These are phyloP conservation scores for Tenualosa thibaudeaui DNA, from an alignment of 2,797 vertebrate species.

Conservation along the genomic window DNA sequence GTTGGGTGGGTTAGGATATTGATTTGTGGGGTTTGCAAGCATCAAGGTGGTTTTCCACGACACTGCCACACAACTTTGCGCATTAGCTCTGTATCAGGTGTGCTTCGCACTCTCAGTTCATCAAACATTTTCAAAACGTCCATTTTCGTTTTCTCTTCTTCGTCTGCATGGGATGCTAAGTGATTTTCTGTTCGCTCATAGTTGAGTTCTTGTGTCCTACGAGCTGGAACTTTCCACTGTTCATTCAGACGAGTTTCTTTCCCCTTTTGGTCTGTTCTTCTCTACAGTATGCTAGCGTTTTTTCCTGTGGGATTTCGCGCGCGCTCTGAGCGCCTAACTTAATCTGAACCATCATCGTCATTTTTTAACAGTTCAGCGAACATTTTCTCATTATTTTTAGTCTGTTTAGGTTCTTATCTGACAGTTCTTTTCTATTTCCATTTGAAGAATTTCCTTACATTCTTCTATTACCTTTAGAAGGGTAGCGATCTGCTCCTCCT, in stretches of 20 bases:
- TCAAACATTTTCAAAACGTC: conserved; percentile 27
- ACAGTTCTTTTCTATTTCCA: neutral
- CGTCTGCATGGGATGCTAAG: too few relatives aligned
- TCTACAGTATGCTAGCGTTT: too few relatives aligned
- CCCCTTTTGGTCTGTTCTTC: conserved; percentile 39
- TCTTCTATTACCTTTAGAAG: neutral
- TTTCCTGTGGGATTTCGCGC: conserved; percentile 17
- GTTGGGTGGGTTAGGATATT: too few relatives aligned
- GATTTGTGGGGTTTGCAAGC: too few relatives aligned
- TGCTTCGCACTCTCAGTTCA: too few relatives aligned
- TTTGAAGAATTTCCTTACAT: neutral
- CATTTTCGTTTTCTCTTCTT: too few relatives aligned
- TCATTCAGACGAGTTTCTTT: conserved; percentile 34
- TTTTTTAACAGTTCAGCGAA: neutral
- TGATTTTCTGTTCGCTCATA: conserved; percentile 26
- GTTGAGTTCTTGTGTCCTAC: too few relatives aligned
- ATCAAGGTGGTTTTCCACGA: too few relatives aligned
- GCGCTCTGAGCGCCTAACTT: neutral
- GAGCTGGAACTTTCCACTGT: too few relatives aligned
- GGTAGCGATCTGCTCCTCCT: neutral
- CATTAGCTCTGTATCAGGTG: too few relatives aligned
- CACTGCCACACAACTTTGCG: too few relatives aligned
- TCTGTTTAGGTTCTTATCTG: neutral
- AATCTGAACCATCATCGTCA: neutral
- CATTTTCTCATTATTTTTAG: neutral